These are phyloP conservation scores for Glareola pratincola DNA, from an alignment of 2,113 vertebrate genomes.

Conservation along the genomic window DNA sequence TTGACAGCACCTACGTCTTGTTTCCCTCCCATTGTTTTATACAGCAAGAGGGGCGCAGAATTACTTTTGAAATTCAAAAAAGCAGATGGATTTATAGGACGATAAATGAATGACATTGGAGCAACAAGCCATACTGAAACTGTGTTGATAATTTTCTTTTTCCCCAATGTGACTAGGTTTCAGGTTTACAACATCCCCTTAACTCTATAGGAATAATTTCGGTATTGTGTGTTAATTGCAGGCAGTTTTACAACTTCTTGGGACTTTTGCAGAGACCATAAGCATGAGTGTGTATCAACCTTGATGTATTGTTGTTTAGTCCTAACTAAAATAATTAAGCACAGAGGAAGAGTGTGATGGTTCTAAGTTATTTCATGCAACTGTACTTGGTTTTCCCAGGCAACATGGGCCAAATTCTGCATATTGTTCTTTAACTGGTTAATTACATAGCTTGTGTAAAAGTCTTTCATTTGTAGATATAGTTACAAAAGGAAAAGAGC, in stretches of 20 bases:
- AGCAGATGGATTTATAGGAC: background rate
- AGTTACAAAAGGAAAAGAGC: background rate
- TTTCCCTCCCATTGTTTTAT: background rate
- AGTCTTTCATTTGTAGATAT: background rate
- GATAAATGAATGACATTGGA: background rate
- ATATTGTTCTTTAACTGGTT: background rate
- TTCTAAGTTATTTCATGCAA: background rate
- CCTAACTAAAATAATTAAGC: background rate
- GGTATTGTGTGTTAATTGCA: background rate
- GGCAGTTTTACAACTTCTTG: background rate
- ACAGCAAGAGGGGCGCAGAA: background rate
- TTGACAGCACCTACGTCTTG: background rate
- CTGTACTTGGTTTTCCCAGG: background rate
- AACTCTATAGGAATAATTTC: background rate
- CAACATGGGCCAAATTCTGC: background rate
- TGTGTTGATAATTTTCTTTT: background rate
- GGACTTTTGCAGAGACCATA: background rate
- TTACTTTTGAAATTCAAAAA: background rate
- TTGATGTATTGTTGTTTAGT: background rate
- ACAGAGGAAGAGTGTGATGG: background rate
- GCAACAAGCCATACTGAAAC: background rate
- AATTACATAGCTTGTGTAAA: background rate
- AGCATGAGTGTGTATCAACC: background rate
- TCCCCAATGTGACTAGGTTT: background rate
- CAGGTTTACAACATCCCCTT: background rate